These are phyloP conservation scores for Oryzias sinensis DNA, from an alignment of 2,797 vertebrate species.

Conservation along the genomic window DNA sequence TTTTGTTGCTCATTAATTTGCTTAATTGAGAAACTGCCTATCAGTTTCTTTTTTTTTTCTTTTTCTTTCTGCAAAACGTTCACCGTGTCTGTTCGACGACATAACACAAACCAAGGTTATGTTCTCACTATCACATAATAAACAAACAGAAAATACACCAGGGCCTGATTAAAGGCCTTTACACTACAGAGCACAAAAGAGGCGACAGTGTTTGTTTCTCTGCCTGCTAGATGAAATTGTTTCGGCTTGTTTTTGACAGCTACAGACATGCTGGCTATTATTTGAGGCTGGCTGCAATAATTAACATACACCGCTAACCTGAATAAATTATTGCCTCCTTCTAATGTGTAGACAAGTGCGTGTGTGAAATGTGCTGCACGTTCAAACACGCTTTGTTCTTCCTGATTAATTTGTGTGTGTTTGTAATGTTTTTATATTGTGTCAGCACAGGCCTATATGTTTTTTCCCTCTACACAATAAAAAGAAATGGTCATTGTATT, in stretches of 20 bases:
- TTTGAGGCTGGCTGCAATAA: slow-evolving; percentile 71
- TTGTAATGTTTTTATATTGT: slow-evolving; percentile 39
- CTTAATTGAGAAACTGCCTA: slow-evolving; percentile 82
- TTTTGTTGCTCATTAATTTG: slow-evolving; percentile 81
- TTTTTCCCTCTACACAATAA: slow-evolving; percentile 42
- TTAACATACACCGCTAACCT: slow-evolving; percentile 77
- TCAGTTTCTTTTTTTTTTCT: slow-evolving; percentile 55
- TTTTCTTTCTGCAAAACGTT: slow-evolving; percentile 54
- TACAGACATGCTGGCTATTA: slow-evolving; percentile 62
- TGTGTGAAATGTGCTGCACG: slow-evolving; percentile 9
- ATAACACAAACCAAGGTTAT: slow-evolving; percentile 69
- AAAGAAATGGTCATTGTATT: slow-evolving; percentile 48
- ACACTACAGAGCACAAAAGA: slow-evolving; percentile 58
- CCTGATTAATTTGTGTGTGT: slow-evolving; percentile 47
- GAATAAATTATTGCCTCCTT: slow-evolving; percentile 73
- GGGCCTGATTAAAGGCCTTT: slow-evolving; percentile 78
- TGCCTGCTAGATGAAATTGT: slow-evolving; percentile 75
- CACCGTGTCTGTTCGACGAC: slow-evolving; percentile 55
- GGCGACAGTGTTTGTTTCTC: slow-evolving; percentile 62
- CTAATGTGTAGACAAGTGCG: slow-evolving; percentile 23
- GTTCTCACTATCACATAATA: slow-evolving; percentile 77
- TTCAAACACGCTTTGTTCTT: slow-evolving; percentile 70
- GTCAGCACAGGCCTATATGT: slow-evolving; percentile 22
- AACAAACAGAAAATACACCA: slow-evolving; percentile 80
- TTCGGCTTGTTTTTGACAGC: slow-evolving; percentile 82